Evolutionary conservation across 2,113 vertebrate genomes (phyloP), one percentile per base, ranked within the genome.

Genomic region (Ageneiosus marmoratus): DNA sequence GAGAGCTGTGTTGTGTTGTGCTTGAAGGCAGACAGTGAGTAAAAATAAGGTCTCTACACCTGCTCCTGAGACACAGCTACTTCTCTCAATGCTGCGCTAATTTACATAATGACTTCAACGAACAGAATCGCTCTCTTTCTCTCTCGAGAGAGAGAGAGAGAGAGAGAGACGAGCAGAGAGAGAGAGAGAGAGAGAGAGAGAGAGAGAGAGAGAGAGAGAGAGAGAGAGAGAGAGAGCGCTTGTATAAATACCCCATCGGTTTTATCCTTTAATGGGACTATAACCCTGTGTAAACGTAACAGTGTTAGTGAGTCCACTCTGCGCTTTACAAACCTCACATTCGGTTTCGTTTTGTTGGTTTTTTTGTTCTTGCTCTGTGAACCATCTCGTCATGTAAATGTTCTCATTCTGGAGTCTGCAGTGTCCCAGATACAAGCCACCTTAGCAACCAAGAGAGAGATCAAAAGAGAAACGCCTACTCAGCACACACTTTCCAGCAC

Each of bases 381-480:
- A 83, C 80, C 63, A 81, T 80, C 83, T 73, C 70, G 55, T 83
- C 83, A 85, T 85, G 60, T 79, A 80, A 83, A 83, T 79, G 84
- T 76, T 85, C 86, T 85, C 86, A 81, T 72, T 85, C 70, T 81
- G 55, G 72, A 83, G 81, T 87, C 86, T 85, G 84, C 86, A 81
- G 86, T 87, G 86, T 87, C 86, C 86, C 86, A 87, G 86, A 87
- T 87, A 85, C 86, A 85, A 81, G 83, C 86, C 83, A 81, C 81
- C 86, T 85, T 85, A 87, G 86, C 86, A 87, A 85, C 84, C 77
- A n/a, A 76, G 81, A 72, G 80, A 81, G 84, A 81, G 86, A 87
- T 87, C 83, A 85, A 87, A 87, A 77, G 81, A 82, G 81, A 82
- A 87, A 87, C 86, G 85, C 86, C 86, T 83, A 87, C 84, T 87